Conservation (phyloP, 2,113 vertebrate species). For the Rhynchomys soricoides region DNA sequence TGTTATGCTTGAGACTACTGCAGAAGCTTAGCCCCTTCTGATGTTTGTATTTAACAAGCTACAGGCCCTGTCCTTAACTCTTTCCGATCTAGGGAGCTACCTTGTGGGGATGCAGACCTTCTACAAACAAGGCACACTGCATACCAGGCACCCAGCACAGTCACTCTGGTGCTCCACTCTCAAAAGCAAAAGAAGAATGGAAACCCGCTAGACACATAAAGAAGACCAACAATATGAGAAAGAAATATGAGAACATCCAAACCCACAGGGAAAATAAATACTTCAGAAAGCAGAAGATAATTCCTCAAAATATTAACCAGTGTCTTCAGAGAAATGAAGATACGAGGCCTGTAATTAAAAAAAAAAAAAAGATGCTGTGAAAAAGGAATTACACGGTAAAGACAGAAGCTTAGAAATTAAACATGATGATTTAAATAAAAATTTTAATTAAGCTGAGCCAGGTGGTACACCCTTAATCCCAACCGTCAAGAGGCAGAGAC, state of each 20-base stretch:
- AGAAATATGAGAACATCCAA: neutral
- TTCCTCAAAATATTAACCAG: neutral
- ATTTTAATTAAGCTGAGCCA: neutral
- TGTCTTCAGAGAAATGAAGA: slow-evolving; percentile 28
- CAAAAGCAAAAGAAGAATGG: neutral
- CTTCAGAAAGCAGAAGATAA: slow-evolving; percentile 37
- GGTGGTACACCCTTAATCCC: neutral
- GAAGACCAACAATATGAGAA: neutral
- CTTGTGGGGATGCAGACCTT: neutral
- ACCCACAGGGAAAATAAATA: slow-evolving; percentile 36
- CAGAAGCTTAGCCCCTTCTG: neutral
- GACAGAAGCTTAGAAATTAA: slow-evolving; percentile 44
- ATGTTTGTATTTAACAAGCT: neutral
- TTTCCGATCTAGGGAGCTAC: neutral
- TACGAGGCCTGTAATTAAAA: slow-evolving; percentile 16
- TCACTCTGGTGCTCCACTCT: neutral
- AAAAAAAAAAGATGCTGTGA: neutral
- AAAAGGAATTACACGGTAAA: slow-evolving; percentile 12
- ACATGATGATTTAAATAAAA: neutral
- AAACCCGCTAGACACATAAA: neutral
- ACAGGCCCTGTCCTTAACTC: neutral
- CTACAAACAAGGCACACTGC: neutral
- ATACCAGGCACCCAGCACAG: neutral
- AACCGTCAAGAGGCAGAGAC: neutral
- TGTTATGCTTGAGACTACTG: neutral